Evolutionary conservation across 2,888 invertebrate genomes (phyloP).

Genomic region (Acrobasis consociella): DNA sequence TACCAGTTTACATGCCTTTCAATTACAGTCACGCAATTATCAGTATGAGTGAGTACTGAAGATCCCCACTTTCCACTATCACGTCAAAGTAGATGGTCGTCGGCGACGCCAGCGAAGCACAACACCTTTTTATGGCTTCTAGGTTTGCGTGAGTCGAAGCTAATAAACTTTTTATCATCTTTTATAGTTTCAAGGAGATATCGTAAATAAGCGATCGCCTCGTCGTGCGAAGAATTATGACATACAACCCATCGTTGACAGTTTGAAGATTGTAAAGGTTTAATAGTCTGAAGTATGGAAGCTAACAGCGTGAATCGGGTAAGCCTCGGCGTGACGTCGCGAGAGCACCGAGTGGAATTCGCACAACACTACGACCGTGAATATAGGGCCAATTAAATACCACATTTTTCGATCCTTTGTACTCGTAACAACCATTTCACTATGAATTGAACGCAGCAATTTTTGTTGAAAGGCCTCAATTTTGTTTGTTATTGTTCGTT

Average conservation of each 20-base stretch:
- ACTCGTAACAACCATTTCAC: conserved; percentile 22
- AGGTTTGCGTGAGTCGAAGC: conserved; percentile 48
- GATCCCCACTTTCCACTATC: conserved; percentile 17
- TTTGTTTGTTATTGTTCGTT: conserved; percentile 37
- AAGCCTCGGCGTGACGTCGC: conserved; percentile 59
- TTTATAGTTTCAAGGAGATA: conserved; percentile 79
- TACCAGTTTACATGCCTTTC: not conserved
- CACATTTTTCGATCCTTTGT: conserved; percentile 22
- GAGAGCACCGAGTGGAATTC: conserved; percentile 48
- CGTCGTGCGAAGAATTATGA: conserved; percentile 69
- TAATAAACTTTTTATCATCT: conserved; percentile 69
- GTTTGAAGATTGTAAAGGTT: conserved; percentile 56
- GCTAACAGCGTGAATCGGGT: conserved; percentile 67
- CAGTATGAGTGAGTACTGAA: conserved; percentile 6
- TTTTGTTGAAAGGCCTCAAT: conserved; percentile 37
- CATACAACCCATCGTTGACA: conserved; percentile 56
- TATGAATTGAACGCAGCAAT: conserved; percentile 28
- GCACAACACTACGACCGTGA: conserved; percentile 47
- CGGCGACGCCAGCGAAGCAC: conserved; percentile 55
- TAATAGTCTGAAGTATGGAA: conserved; percentile 63
- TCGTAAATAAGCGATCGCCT: conserved; percentile 64
- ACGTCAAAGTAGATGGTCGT: conserved; percentile 11
- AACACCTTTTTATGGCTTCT: conserved; percentile 53
- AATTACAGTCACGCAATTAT: not conserved
- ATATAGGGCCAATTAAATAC: conserved; percentile 18